Evolutionary conservation across 92 coral and sea anemone species (phyloP), one percentile per base, ranked within the genome.

Genomic region (Porites divaricata): DNA sequence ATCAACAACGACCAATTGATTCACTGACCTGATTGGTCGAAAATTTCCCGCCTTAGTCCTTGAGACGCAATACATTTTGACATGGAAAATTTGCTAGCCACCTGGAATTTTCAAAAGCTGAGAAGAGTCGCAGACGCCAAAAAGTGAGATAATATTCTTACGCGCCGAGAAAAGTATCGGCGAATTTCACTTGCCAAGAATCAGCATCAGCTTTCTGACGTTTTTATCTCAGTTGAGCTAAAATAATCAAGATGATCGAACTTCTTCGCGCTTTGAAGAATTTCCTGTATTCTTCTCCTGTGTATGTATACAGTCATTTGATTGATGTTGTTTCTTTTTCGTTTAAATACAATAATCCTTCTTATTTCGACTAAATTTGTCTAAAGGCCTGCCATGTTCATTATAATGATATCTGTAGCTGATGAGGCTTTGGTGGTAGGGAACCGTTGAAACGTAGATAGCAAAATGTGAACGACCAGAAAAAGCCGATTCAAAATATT

Each of bases 211-310:
- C 23, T 62, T 63, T 63, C 75, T 54, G 49, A 9, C 4, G 62
- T 62, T 12, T 48, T 35, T 35, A 35, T 4, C 45, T 51, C 41
- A 69, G 12, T 10, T 76, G 14, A 21, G 63, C n/a, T 51, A 54
- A 49, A 58, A 63, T 20, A 2, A 19, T 26, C 89, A 89, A 72
- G 74, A 89, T 89, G 92, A 71, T 89, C 56, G 92, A 89, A 52
- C 51, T 89, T 1, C 83, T 89, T 9, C 73, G 89, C 14, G 83
- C 92, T 45, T 61, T 89, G 78, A 89, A 89, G 86, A 85, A 80
- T 19, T 75, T 93, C 19, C 90, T 93, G 59, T 89, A 90, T 45
- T 90, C 96, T 8, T 87, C 85, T 63, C 52, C 93, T 45, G 85
- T 67, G 95, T 92, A 89, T 78, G 86, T 86, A 88, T 85, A 70